These are phyloP conservation scores for Beaufortia kweichowensis DNA, from an alignment of 2,113 vertebrate species.

Conservation along the genomic window DNA sequence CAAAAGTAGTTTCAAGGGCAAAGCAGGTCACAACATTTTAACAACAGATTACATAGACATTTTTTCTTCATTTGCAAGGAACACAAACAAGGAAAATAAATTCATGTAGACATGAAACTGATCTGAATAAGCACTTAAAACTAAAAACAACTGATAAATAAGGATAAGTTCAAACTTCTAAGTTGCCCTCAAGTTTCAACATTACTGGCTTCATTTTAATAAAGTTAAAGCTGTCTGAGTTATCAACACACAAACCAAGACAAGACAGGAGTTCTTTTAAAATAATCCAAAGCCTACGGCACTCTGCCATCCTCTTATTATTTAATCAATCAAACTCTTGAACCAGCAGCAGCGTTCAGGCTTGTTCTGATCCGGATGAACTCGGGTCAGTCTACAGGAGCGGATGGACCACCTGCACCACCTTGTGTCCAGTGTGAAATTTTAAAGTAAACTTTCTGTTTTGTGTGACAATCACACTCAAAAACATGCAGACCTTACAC, in stretches of 20 bases:
- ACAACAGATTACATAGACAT: too few relatives aligned
- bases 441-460: too few relatives aligned
- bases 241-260: constrained; percentile 21
- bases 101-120: too few relatives aligned
- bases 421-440: constrained; percentile 33
- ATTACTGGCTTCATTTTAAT: background rate
- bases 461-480: background rate
- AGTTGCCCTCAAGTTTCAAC: background rate
- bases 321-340: constrained; percentile 47
- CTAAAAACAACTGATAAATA: background rate
- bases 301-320: constrained; percentile 45
- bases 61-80: too few relatives aligned
- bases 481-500: constrained; percentile 38
- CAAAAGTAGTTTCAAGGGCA: too few relatives aligned
- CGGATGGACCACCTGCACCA: constrained; percentile 25
- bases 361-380: constrained; percentile 44
- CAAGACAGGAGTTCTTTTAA: constrained; percentile 28
- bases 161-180: background rate
- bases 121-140: background rate
- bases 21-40: too few relatives aligned
- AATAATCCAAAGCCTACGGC: constrained; percentile 41
- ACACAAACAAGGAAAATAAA: too few relatives aligned
- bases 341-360: constrained; percentile 46
- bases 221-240: background rate
- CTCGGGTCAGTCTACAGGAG: constrained; percentile 17